These are phyloP conservation scores for Sapayoa aenigma DNA, from an alignment of 2,113 vertebrate genomes.

Conservation along the genomic window DNA sequence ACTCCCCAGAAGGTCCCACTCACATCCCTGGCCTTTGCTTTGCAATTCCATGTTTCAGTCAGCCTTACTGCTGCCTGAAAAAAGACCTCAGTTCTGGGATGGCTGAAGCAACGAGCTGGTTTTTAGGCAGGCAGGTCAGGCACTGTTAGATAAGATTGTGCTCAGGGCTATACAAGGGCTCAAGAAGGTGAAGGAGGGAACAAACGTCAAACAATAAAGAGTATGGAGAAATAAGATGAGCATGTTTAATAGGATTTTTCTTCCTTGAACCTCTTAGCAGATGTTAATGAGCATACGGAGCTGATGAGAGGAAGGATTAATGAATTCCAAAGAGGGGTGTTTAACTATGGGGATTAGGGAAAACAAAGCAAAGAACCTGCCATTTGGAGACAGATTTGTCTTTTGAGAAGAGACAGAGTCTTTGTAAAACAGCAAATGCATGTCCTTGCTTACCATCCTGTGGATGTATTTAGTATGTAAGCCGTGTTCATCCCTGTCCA, in stretches of 20 bases:
- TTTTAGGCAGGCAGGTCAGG: neutral
- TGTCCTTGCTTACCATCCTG: conserved; percentile 84
- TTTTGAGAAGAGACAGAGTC: neutral
- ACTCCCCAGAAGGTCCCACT: neutral
- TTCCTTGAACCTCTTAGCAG: conserved; percentile 57
- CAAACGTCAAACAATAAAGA: neutral
- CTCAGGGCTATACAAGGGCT: neutral
- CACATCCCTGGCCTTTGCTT: neutral
- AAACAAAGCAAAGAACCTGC: conserved; percentile 57
- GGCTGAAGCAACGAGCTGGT: neutral
- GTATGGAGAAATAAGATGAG: conserved; percentile 34
- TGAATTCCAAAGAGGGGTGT: conserved; percentile 58
- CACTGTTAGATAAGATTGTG: neutral
- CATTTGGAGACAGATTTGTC: conserved; percentile 26
- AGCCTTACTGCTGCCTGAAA: neutral
- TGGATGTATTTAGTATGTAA: conserved; percentile 97
- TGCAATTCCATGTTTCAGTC: neutral
- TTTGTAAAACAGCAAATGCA: conserved; percentile 37
- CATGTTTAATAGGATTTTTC: conserved; percentile 48
- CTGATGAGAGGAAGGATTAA: conserved; percentile 62
- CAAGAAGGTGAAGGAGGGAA: neutral
- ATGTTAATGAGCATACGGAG: conserved; percentile 43
- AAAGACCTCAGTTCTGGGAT: neutral
- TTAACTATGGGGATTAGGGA: conserved; percentile 61
- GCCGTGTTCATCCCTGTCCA: conserved; percentile 86